Base-by-base conservation (phyloP, 2,888 invertebrate genomes). In the Hirtodrosophila alboralis region DNA sequence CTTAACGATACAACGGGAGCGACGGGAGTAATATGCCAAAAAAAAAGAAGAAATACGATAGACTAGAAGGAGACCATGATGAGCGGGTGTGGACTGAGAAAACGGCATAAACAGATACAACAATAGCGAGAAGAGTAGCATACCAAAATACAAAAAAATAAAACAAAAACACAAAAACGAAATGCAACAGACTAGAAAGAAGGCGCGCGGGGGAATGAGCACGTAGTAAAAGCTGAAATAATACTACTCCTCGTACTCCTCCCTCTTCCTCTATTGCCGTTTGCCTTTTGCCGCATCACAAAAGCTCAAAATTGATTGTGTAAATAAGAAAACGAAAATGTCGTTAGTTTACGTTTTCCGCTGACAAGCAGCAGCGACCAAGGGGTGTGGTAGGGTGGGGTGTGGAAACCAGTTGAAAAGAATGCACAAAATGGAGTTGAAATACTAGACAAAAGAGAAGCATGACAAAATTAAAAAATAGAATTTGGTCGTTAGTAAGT, bases 321-420 rank as follows among this genome's bases (percentile, higher is more conserved):
- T 83, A 84, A 84, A 85, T 84, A 80, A 83, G 83, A 75, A 68
- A 76, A 75, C 79, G 81, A 85, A 83, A 84, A 85, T 78, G 83
- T 79, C 77, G 79, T 84, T 84, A 83, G 85, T 84, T 79, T 83
- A 75, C 76, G 79, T 84, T 84, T 80, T 71, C 77, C 84, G 84
- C 79, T 84, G 80, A 84, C 77, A 84, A 77, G 75, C 80, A 53
- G 31, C 14, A 43, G 27, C 33, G n/a, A n/a, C n/a, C n/a, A n/a
- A n/a, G n/a, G n/a, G n/a, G n/a, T n/a, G n/a, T n/a, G n/a, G n/a
- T n/a, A n/a, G n/a, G n/a, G n/a, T n/a, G n/a, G n/a, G n/a, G n/a
- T n/a, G n/a, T n/a, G n/a, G 23, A 34, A 10, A 31, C 33, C 10
- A 31, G n/a, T 28, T 34, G 12, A 36, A 40, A 34, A 49, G 44